Evolutionary conservation across 1,140 invertebrate species (phyloP).

Genomic region (Wiebesia pumilae): DNA sequence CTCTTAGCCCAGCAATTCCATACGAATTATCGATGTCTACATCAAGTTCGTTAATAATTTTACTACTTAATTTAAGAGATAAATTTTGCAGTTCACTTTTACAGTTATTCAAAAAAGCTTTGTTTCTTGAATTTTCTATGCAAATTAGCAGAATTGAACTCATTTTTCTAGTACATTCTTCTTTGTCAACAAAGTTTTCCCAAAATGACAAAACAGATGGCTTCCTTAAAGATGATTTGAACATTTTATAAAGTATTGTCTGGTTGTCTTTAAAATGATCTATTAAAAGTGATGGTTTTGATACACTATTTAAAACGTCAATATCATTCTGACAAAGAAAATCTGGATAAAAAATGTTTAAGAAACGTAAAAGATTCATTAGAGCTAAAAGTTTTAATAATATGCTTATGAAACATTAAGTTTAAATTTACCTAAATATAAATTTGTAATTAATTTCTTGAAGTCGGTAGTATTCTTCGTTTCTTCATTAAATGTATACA

Average conservation of each 20-base stretch:
- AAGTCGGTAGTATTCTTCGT: neutral
- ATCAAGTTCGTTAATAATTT: conserved; percentile 30
- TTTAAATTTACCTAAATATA: conserved; percentile 44
- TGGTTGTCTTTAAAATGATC: conserved; percentile 42
- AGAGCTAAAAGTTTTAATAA: neutral
- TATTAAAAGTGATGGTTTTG: conserved; percentile 20
- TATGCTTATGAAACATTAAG: neutral
- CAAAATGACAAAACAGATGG: conserved; percentile 5
- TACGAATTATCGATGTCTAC: conserved; percentile 38
- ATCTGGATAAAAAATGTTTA: conserved; percentile 25
- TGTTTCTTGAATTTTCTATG: conserved; percentile 39
- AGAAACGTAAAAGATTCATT: neutral
- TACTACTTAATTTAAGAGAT: conserved; percentile 37
- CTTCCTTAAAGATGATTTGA: conserved; percentile 40
- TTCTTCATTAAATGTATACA: conserved; percentile 48
- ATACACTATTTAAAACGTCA: conserved; percentile 31
- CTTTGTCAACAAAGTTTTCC: conserved; percentile 18
- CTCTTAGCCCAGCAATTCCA: conserved; percentile 37
- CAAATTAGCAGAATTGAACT: conserved; percentile 40
- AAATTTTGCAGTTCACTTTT: conserved; percentile 39
- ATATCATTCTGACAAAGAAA: conserved; percentile 41
- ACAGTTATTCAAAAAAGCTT: conserved; percentile 2
- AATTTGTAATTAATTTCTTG: neutral
- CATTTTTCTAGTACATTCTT: conserved; percentile 36
- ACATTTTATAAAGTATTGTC: conserved; percentile 40